Base-by-base conservation (phyloP, 2,888 invertebrate genomes). In the Dicycla oo region DNA sequence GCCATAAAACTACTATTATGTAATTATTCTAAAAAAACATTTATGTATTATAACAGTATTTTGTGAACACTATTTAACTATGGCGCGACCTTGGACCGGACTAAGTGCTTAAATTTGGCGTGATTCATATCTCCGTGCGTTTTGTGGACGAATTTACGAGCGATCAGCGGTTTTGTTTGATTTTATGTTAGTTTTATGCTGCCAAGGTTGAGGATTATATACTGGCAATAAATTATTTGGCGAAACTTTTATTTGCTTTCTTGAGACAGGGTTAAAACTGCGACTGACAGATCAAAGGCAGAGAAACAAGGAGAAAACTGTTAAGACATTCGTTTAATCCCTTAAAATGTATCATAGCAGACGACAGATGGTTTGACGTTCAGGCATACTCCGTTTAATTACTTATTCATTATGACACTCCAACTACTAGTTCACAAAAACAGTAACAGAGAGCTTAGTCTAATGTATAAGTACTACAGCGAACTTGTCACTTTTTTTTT, bases 81-180 rank as follows among this genome's bases (percentile, higher is more conserved):
- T 82, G 82, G 82, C 43, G 63, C 85, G 84, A 84, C 91, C 92
- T 91, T 91, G 85, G 57, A 56, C 38, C 65, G 66, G 81, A 85
- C 87, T 87, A 86, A 87, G 87, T 90, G 88, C 85, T 86, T 87
- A 84, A 88, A 90, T 88, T 87, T 79, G 65, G 78, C 78, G 89
- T 91, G 91, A 91, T 90, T 91, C 90, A 91, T 89, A 82, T 79
- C 73, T 70, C 66, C 38, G 54, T 54, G 67, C 53, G 30, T 54
- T 57, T 45, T 61, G 61, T 74, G 82, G 75, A 43, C 2, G 15
- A 81, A 86, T 83, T 75, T 70, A 81, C 58, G 75, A 76, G 77
- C 73, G 68, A 62, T 62, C 53, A 64, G 73, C 78, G 83, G 34
- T 57, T 73, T 64, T 62, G 47, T 69, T 53, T 38, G 54, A 45